Conservation (phyloP, 2,113 vertebrate genomes). For the Asarcornis scutulata region DNA sequence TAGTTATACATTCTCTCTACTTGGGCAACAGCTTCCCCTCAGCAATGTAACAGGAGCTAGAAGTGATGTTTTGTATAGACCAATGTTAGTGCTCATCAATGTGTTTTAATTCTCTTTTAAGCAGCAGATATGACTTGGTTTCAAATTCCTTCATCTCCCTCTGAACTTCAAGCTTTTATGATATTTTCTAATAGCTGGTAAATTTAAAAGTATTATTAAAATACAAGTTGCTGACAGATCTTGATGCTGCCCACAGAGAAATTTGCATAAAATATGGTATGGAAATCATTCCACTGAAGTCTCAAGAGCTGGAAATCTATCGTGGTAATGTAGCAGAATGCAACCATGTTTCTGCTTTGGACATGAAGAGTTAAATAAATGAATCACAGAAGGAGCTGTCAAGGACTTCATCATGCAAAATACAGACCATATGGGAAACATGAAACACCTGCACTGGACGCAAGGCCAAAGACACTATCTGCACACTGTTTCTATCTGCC, state of each 20-base stretch:
- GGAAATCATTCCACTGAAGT: neutral
- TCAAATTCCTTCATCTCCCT: neutral
- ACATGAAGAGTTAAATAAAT: neutral
- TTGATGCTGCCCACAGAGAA: neutral
- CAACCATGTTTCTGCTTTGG: neutral
- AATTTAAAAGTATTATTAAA: neutral
- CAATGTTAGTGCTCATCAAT: too few relatives aligned
- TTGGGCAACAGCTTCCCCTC: neutral
- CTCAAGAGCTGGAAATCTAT: neutral
- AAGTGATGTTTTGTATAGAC: neutral
- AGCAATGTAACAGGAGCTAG: neutral
- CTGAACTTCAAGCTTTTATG: neutral
- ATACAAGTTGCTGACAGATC: neutral
- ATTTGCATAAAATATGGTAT: neutral
- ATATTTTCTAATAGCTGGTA: neutral
- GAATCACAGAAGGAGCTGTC: neutral
- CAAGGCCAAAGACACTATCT: neutral
- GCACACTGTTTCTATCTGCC: neutral
- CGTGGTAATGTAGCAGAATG: neutral
- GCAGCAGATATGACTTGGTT: fast-evolving
- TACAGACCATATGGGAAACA: neutral
- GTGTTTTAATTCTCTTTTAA: neutral
- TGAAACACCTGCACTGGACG: neutral
- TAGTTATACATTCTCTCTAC: neutral
- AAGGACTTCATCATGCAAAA: neutral